Evolutionary conservation across 1,140 invertebrate species (phyloP).

Genomic region (Drosophila sucinea): DNA sequence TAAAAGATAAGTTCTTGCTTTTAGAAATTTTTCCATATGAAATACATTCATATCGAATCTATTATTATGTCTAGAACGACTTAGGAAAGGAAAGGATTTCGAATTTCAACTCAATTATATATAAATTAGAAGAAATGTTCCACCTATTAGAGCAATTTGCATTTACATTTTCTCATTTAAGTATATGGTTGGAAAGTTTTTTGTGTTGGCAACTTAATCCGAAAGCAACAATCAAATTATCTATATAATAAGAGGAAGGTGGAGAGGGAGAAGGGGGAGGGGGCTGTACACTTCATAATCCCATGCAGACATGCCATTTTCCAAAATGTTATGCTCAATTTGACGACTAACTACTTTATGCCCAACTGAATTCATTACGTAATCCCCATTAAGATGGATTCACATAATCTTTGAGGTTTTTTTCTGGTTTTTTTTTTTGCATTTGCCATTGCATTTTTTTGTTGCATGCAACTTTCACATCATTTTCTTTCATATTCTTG

Average conservation of each 20-base stretch:
- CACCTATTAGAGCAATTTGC: no score
- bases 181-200: background rate
- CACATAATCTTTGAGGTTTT: background rate
- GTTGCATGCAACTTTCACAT: slow-evolving; percentile 21
- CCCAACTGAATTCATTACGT: slow-evolving; percentile 10
- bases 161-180: background rate
- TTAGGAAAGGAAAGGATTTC: no score
- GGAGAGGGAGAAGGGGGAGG: no score
- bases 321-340: slow-evolving; percentile 12
- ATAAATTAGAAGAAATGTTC: no score
- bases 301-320: slow-evolving; percentile 14
- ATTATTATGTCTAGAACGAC: no score
- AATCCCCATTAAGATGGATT: slow-evolving; percentile 10
- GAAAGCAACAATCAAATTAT: background rate
- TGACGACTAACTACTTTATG: slow-evolving; percentile 14
- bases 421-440: no score
- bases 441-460: background rate
- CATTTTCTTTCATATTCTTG: slow-evolving; percentile 13
- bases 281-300: slow-evolving; percentile 12
- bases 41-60: no score
- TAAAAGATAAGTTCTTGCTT: no score
- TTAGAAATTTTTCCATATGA: no score
- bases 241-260: no score
- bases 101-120: no score
- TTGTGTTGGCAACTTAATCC: no score